A percentile compares a stretch with the other conserved stretches of the same genome.
Conservation (phyloP, 2,113 vertebrate genomes). For the Scophthalmus maximus region DNA sequence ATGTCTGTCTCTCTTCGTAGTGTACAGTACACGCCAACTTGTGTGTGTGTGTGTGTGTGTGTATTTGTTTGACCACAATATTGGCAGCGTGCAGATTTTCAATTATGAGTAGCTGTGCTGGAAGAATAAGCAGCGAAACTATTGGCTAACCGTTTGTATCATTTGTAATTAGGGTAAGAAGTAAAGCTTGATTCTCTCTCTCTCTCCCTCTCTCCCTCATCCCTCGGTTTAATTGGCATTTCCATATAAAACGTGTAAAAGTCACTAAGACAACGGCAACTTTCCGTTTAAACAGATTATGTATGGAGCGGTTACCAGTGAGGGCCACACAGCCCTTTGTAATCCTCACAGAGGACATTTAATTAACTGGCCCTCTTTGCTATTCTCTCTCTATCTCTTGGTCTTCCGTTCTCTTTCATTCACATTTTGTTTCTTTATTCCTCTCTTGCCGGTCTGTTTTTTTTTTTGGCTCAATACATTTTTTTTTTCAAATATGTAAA, state of each 20-base stretch:
- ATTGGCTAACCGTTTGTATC: constrained; percentile 71
- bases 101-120: constrained; percentile 64
- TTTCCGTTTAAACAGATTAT: constrained; percentile 77
- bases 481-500: not conserved
- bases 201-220: constrained; percentile 20
- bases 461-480: constrained; percentile 16
- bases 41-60: constrained; percentile 13
- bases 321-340: constrained; percentile 74
- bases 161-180: constrained; percentile 74
- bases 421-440: constrained; percentile 8
- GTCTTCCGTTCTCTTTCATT: constrained; percentile 6
- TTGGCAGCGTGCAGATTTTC: constrained; percentile 54
- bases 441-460: constrained; percentile 16
- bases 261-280: constrained; percentile 50
- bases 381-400: constrained; percentile 12
- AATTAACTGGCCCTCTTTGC: constrained; percentile 73
- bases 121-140: constrained; percentile 52
- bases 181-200: constrained; percentile 38
- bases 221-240: constrained; percentile 72
- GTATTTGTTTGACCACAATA: constrained; percentile 40
- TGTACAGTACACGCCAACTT: not conserved
- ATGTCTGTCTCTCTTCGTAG: not conserved
- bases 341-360: constrained; percentile 80
- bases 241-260: constrained; percentile 69
- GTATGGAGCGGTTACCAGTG: constrained; percentile 71